phyloP scores from a whole-genome alignment of 1,140 invertebrate genomes.

The Druon quercuslanigerum region DNA sequence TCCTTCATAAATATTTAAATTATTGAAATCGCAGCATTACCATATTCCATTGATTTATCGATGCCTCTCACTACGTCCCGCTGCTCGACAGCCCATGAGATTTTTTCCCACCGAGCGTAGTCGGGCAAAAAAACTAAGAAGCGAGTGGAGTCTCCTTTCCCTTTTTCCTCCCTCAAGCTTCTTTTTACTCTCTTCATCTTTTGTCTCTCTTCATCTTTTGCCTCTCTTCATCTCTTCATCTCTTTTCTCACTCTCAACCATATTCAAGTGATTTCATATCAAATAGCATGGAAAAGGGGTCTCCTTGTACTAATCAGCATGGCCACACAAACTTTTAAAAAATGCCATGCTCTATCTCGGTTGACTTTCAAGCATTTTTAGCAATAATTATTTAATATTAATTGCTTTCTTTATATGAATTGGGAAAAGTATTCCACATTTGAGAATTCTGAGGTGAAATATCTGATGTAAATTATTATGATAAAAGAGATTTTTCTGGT shows the following conservation, averaged over 20 bases:
- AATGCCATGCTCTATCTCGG: no score
- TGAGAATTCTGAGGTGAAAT: no score
- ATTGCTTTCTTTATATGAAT: no score
- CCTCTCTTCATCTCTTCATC: neutral
- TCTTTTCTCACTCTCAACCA: neutral
- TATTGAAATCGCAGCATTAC: constrained; percentile 73
- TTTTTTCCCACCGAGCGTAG: constrained; percentile 39
- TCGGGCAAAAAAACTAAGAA: constrained; percentile 45
- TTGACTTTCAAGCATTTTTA: no score
- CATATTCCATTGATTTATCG: constrained; percentile 75
- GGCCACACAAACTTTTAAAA: no score
- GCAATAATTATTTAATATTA: no score
- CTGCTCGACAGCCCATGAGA: constrained; percentile 46
- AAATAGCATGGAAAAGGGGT: no score
- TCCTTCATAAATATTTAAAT: constrained; percentile 75
- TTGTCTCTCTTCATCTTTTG: constrained; percentile 23
- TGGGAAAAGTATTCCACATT: no score
- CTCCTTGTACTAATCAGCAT: no score
- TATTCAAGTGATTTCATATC: no score
- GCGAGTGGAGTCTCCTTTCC: constrained; percentile 35
- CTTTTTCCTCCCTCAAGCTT: constrained; percentile 32
- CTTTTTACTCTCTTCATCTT: constrained; percentile 21
- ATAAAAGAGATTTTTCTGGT: no score
- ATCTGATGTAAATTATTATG: no score
- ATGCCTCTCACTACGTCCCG: constrained; percentile 53